Base-by-base conservation (phyloP, 1,140 invertebrate species). In the Vanessa tameamea region DNA sequence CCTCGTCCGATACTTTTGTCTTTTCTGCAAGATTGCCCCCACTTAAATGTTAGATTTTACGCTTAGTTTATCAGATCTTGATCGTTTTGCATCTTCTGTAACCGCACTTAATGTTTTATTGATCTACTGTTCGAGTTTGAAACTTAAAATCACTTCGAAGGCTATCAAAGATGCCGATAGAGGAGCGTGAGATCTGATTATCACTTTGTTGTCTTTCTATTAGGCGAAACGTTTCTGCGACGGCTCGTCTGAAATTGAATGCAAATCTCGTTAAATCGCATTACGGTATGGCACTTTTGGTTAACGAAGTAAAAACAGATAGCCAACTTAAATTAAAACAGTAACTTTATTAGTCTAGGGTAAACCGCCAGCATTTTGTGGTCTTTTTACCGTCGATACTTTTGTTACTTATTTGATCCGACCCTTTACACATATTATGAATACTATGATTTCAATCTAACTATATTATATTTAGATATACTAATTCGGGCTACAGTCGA, bases 201-300 rank as follows among this genome's bases (percentile, higher is more conserved):
- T 69, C 72, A 72, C 78, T 74, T 78, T 89, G 85, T 87, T 87
- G 79, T 87, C 83, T 87, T 86, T 87, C 78, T 83, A 84, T 86
- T 84, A 85, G 66, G 26, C 47, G 23, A 43, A 61, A 73, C 59
- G 72, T 77, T 78, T 77, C 71, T 69, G 64, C 77, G 66, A 64
- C 51, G 48, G 72, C 68, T 68, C 59, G 15, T 64, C 69, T 75
- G 73, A 80, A 78, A 78, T 79, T 79, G 73, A 73, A 86, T 82
- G 78, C 77, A 80, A 81, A 82, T 80, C 76, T 63, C 65, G 69
- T 70, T 64, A 73, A 64, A 78, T 73, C 77, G 66, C 70, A 76
- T 82, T 81, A 78, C 59, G 50, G 37, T 63, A 47, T 72, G 61
- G 26, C 57, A 64, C 59, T 76, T 76, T 69, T 64, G 50, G 51